These are phyloP conservation scores for Phrynocephalus guinanensis DNA, from an alignment of 2,797 vertebrate species.

Conservation along the genomic window DNA sequence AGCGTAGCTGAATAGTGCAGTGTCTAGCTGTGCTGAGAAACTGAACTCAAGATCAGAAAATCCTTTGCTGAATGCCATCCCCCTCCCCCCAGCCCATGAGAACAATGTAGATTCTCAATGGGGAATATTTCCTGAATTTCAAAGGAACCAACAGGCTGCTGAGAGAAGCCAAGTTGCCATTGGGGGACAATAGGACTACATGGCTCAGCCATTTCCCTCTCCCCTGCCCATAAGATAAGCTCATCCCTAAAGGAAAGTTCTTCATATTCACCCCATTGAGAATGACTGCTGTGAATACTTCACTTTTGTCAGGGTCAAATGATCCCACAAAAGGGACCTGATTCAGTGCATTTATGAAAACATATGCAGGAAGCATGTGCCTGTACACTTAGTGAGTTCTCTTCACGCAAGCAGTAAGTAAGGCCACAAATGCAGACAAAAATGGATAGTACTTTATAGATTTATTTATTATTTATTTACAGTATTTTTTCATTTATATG, in stretches of 20 bases:
- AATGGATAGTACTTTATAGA: no score
- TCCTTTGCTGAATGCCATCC: neutral
- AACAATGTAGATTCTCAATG: neutral
- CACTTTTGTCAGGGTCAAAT: neutral
- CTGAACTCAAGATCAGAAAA: neutral
- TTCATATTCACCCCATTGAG: neutral
- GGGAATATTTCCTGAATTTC: neutral
- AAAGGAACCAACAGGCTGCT: neutral
- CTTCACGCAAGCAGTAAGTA: neutral
- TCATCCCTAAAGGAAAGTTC: neutral
- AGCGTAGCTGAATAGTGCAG: neutral
- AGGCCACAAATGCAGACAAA: neutral
- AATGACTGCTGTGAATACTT: neutral
- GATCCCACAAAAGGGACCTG: neutral
- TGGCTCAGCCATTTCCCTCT: neutral
- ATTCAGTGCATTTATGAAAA: neutral
- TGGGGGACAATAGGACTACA: neutral
- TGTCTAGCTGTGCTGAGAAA: constrained; percentile 13
- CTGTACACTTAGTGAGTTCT: neutral
- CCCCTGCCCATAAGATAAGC: neutral
- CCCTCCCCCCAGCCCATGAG: neutral
- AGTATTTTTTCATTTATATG: no score
- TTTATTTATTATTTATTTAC: no score
- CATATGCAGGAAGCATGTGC: neutral
- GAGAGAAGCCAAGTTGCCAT: neutral